Base-by-base conservation (phyloP, 2,888 invertebrate genomes). In the Eudemis profundana region DNA sequence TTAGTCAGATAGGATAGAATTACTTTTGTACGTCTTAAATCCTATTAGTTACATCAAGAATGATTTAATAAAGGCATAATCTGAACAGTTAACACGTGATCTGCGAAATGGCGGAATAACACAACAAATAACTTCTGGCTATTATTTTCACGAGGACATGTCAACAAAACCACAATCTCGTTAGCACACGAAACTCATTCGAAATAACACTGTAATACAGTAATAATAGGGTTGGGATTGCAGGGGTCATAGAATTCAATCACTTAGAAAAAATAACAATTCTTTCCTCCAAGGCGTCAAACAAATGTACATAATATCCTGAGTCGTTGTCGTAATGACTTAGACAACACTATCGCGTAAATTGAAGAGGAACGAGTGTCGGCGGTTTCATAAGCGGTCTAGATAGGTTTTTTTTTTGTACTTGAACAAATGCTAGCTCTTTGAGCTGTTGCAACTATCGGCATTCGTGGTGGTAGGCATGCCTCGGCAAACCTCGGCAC, bases 301-400 rank as follows among this genome's bases (percentile, higher is more conserved):
- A 78, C 73, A 77, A 80, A 80, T 79, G 77, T 73, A 68, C 69
- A 74, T 75, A 76, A 79, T 78, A 79, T 77, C 75, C 75, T 70
- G 67, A 66, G 73, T 76, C 74, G 71, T 77, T 76, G 69, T 67
- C 70, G 71, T 79, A 79, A 82, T 78, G 79, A 79, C 75, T 76
- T 71, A 69, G 70, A 74, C 73, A 74, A 73, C 74, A 78, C 77
- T 78, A 76, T 74, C 71, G 72, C 65, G 65, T 61, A 63, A 47
- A 63, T 66, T 66, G 60, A 50, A 29, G 50, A n/a, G 23, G 69
- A 12, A 10, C 14, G 36, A 69, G 47, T 73, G 62, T 17, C 3
- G 72, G 77, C 72, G 73, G 42, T 2, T 56, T 44, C 21, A 51
- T 59, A 61, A 68, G 66, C 53, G 50, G 29, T 53, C 62, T 44